phyloP scores from a whole-genome alignment of 2,888 invertebrate genomes.

The Strigamia transsilvanica region DNA sequence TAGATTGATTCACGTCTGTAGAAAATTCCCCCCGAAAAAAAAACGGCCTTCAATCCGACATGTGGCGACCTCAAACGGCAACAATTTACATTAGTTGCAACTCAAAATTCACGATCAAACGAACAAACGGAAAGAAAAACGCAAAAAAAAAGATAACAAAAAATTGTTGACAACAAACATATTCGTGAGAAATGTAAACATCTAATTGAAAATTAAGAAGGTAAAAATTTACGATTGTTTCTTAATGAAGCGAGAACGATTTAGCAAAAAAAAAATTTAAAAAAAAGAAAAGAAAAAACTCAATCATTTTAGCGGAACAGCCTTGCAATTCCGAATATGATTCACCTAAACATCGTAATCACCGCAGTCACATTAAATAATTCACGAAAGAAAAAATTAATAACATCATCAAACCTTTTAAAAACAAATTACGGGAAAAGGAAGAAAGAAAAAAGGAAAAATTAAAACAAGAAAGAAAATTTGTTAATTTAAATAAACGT shows the following conservation, averaged over 20 bases:
- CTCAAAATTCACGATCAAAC: not conserved
- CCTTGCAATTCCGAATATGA: slow-evolving; percentile 12
- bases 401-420: not conserved
- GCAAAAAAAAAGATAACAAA: not conserved
- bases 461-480: not conserved
- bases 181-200: slow-evolving; percentile 9
- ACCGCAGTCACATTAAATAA: slow-evolving; percentile 29
- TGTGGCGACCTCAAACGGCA: slow-evolving; percentile 22
- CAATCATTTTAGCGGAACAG: slow-evolving; percentile 20
- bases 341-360: slow-evolving; percentile 40
- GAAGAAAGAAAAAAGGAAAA: not conserved
- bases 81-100: not conserved
- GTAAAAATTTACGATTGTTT: not conserved
- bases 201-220: not conserved
- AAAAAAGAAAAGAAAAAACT: not conserved
- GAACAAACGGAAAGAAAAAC: not conserved
- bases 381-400: slow-evolving; percentile 7
- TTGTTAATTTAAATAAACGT: too few relatives aligned
- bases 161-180: not conserved
- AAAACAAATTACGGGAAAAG: not conserved
- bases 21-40: not conserved
- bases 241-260: not conserved
- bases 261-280: not conserved
- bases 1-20: not conserved
- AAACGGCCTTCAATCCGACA: slow-evolving; percentile 25